phyloP scores from a whole-genome alignment of 2,797 vertebrate genomes.

The Gobionotothen gibberifrons region DNA sequence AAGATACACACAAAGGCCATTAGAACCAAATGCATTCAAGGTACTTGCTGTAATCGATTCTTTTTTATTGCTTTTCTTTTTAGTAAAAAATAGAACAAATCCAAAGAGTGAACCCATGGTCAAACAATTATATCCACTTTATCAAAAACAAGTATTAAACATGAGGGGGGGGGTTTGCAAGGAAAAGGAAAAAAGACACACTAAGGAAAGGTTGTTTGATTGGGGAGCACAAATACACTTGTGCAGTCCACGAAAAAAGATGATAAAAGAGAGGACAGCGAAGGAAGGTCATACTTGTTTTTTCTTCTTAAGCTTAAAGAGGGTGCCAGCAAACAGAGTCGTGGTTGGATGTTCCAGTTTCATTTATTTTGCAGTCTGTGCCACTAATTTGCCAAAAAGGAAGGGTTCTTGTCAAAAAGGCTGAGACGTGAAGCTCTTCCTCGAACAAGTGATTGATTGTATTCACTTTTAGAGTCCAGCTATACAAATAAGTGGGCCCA shows the following conservation, averaged over 20 bases:
- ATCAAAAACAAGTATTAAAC: conserved; percentile 5
- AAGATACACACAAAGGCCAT: conserved; percentile 46
- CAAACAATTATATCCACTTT: conserved; percentile 47
- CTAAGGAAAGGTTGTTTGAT: conserved; percentile 26
- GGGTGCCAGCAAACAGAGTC: conserved; percentile 5
- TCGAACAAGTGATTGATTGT: conserved; percentile 46
- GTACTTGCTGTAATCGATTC: conserved; percentile 58
- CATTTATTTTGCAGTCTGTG: conserved; percentile 57
- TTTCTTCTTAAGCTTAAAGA: conserved; percentile 1
- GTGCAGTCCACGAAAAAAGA: conserved; percentile 29
- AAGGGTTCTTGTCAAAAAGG: conserved; percentile 58
- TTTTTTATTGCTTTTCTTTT: conserved; percentile 56
- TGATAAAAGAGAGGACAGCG: conserved; percentile 33
- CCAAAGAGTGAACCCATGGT: conserved; percentile 24
- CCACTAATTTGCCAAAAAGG: conserved; percentile 61
- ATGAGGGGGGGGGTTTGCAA: neutral
- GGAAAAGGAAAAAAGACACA: neutral
- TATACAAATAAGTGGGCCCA: conserved; percentile 68
- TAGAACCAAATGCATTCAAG: conserved; percentile 49
- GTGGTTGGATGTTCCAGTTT: conserved; percentile 46
- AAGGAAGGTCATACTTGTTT: conserved; percentile 5
- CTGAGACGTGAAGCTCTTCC: conserved; percentile 34
- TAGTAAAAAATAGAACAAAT: conserved; percentile 51
- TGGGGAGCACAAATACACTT: conserved; percentile 36
- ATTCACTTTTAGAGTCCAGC: conserved; percentile 49